A percentile compares a stretch with the other conserved stretches of the same genome.
Conservation (phyloP, 2,797 vertebrate genomes). For the Craterocephalus amniculus region DNA sequence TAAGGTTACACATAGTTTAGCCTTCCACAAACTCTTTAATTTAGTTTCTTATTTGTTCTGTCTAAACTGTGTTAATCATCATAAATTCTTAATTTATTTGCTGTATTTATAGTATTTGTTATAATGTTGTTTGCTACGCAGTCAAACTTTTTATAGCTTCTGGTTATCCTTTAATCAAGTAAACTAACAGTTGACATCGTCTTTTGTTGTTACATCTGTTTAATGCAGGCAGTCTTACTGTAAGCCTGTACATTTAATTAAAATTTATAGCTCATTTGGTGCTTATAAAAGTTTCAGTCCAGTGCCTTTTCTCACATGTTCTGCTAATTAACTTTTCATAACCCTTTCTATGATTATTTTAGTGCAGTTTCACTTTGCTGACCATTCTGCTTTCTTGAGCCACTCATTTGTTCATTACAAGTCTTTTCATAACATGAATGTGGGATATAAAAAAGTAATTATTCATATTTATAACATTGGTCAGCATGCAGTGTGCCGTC, state of each 20-base stretch:
- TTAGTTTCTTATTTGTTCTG: neutral
- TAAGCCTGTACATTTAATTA: conserved; percentile 33
- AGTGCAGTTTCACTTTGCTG: conserved; percentile 34
- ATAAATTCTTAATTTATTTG: neutral
- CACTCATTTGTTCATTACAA: conserved; percentile 44
- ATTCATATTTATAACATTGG: conserved; percentile 44
- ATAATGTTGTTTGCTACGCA: neutral
- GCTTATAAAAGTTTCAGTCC: conserved; percentile 27
- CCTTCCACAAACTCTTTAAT: neutral
- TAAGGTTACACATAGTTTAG: no score
- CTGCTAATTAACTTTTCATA: conserved; percentile 55
- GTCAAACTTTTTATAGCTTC: neutral
- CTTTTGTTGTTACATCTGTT: neutral
- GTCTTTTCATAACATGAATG: conserved; percentile 32
- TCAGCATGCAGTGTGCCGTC: conserved; percentile 20
- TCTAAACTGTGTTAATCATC: neutral
- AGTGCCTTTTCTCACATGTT: conserved; percentile 43
- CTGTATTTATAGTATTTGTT: neutral
- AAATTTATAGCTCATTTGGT: conserved; percentile 20
- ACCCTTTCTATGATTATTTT: conserved; percentile 49
- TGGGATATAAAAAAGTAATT: conserved; percentile 60
- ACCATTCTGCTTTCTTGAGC: conserved; percentile 61
- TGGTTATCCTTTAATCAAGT: neutral
- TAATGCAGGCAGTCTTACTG: neutral
- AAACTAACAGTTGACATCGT: conserved; percentile 8